Evolutionary conservation across 2,113 vertebrate genomes (phyloP), one percentile per base, ranked within the genome.

Genomic region (Quiscalus mexicanus): DNA sequence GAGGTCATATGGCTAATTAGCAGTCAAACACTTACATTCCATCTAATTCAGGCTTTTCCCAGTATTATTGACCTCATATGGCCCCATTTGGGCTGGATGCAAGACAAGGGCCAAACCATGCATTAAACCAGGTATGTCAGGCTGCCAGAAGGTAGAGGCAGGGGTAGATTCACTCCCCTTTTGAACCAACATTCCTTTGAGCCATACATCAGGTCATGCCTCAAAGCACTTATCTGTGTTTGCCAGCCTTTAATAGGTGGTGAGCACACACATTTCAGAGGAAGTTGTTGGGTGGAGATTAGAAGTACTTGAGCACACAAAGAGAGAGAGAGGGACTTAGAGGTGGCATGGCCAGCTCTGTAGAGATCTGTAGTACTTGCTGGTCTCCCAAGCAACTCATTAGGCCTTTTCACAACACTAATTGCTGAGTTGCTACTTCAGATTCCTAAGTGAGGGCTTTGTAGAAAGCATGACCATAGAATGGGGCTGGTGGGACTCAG

Each of bases 201-300:
- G 14, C 47, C 33, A 77, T 50, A 39, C 9, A 3, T 53, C 39
- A 76, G 8, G 28, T 64, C 49, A 9, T 28, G 20, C 50, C 58
- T 89, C 12, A 25, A 33, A 78, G 50, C 23, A 68, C 39, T 87
- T 89, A 91, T 7, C 87, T 60, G 23, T 89, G 77, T 94, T 85
- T 94, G 74, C 69, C 52, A 83, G 31, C 33, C 84, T 78, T 63
- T 71, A 33, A 7, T 19, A 65, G 63, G 39, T 39, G 64, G 9
- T 59, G 42, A 50, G 77, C 68, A 60, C 25, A 3, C 52, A 44
- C 37, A 35, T 70, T 93, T 55, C 25, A 78, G 87, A 55, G 74
- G 60, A 78, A 59, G n/a, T 41, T 58, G 12, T 19, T 87, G 68
- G 10, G 9, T 77, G n/a, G 75, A 0, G 27, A 79, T 93, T 93